phyloP scores from a whole-genome alignment of 2,113 vertebrate genomes.

The Cynopterus brachyotis region DNA sequence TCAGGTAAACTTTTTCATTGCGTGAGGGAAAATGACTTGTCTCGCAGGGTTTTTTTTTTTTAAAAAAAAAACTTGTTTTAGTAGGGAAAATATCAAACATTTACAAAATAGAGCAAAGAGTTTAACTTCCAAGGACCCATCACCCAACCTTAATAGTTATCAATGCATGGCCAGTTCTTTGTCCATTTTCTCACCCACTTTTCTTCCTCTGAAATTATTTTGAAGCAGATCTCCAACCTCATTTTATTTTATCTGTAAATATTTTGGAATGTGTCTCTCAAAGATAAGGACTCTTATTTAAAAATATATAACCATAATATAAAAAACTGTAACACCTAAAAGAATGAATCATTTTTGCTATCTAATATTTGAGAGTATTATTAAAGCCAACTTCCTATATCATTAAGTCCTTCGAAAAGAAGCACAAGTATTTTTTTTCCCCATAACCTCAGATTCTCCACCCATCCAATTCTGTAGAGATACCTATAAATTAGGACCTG shows the following conservation, averaged over 20 bases:
- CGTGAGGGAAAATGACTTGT: background rate
- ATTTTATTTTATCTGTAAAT: constrained; percentile 33
- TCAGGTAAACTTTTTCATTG: constrained; percentile 85
- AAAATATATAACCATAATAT: background rate
- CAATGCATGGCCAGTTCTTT: background rate
- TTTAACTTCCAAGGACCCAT: background rate
- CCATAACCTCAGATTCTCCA: background rate
- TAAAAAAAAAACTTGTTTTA: background rate
- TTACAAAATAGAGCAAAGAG: background rate
- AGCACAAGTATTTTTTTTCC: background rate
- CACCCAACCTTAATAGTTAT: background rate
- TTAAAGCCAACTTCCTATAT: background rate
- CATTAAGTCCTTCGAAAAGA: constrained; percentile 37
- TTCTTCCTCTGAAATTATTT: background rate
- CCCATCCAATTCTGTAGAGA: background rate
- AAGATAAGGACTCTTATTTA: constrained; percentile 33
- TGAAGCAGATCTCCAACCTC: background rate
- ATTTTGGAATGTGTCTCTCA: constrained; percentile 30
- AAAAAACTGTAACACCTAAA: background rate
- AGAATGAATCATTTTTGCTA: background rate
- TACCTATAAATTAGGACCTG: background rate
- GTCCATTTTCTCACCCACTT: background rate
- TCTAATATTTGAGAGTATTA: constrained; percentile 6
- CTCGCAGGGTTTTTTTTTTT: background rate
- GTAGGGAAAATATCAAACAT: background rate